Evolutionary conservation across 2,797 vertebrate genomes (phyloP), one percentile per base, ranked within the genome.

Genomic region (Bryconaethiops microstoma): DNA sequence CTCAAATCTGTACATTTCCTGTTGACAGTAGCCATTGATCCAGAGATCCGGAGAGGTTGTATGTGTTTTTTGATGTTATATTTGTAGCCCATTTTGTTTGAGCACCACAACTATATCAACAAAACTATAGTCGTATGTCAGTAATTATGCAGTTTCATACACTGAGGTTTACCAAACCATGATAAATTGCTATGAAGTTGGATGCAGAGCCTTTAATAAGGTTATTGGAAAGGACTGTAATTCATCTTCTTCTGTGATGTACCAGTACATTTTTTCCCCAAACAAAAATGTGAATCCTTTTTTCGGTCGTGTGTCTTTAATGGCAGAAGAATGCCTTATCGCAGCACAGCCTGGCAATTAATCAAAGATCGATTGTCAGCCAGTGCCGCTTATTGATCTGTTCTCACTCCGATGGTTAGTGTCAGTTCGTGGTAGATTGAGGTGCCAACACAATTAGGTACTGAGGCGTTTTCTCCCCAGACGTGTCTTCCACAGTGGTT

Each of bases 301-400:
- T 80, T 50, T 67, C 19, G 42, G n/a, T n/a, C 63, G 54, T 50
- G 21, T 60, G 16, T 52, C 45, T 77, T 60, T 5, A 79, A 78
- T 42, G 55, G 21, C 55, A 60, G 16, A 63, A 63, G 19, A 42
- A 73, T 52, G 76, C 55, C 35, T 21, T 39, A 54, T 68, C 35
- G 25, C 17, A 6, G 35, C 59, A 57, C 42, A 52, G 63, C 35
- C 23, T n/a, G 70, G 74, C 63, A 73, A 82, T 81, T 83, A 82
- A 83, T 87, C 70, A 79, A 74, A 76, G 29, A 81, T 86, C 52
- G 76, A 87, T 84, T 54, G 10, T 59, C 55, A 54, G 74, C 74
- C 64, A 70, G 78, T 52, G 65, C 54, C 68, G 62, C 35, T 45
- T 71, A 85, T 88, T 12, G 79, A 85, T 79, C 50, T 17, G 35